Percentiles rank a stretch among this genome's conserved stretches.
Evolutionary conservation across 2,113 vertebrate genomes (phyloP).

Genomic region (Danionella cerebrum): DNA sequence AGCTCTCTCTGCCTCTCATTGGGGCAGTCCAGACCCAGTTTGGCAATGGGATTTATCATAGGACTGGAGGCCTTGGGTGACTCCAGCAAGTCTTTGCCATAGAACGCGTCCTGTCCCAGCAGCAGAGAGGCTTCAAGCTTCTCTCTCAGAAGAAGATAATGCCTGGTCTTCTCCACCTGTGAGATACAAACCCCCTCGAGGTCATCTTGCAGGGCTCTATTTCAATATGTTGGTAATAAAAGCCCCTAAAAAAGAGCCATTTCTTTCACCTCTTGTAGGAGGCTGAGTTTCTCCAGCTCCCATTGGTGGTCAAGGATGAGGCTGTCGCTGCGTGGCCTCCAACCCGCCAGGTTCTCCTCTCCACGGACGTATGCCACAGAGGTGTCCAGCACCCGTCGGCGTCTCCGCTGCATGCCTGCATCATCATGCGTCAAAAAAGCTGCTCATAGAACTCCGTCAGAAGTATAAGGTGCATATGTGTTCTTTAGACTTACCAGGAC

Average conservation of each 20-base stretch:
- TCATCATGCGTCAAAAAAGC: neutral
- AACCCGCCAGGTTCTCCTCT: constrained; percentile 94
- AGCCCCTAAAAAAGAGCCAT: neutral
- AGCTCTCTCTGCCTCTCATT: constrained; percentile 91
- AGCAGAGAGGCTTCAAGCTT: constrained; percentile 85
- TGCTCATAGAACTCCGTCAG: neutral
- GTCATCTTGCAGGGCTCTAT: no score
- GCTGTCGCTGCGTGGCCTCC: constrained; percentile 94
- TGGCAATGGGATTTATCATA: constrained; percentile 56
- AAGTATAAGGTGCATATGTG: neutral
- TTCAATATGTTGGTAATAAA: no score
- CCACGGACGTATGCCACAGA: constrained; percentile 93
- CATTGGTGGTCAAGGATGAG: constrained; percentile 96
- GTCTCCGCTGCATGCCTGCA: constrained; percentile 90
- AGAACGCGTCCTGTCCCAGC: constrained; percentile 71
- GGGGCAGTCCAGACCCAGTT: constrained; percentile 65
- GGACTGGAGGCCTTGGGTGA: constrained; percentile 70
- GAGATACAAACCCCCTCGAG: no score
- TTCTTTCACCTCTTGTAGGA: constrained; percentile 84
- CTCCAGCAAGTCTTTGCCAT: constrained; percentile 71
- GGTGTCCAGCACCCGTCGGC: constrained; percentile 87
- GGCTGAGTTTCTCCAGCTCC: constrained; percentile 96
- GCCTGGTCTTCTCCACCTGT: constrained; percentile 93
- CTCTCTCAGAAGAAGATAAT: constrained; percentile 92
- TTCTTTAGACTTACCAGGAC: constrained; percentile 88